phyloP scores from a whole-genome alignment of 2,888 invertebrate genomes.

The Troilus luridus region DNA sequence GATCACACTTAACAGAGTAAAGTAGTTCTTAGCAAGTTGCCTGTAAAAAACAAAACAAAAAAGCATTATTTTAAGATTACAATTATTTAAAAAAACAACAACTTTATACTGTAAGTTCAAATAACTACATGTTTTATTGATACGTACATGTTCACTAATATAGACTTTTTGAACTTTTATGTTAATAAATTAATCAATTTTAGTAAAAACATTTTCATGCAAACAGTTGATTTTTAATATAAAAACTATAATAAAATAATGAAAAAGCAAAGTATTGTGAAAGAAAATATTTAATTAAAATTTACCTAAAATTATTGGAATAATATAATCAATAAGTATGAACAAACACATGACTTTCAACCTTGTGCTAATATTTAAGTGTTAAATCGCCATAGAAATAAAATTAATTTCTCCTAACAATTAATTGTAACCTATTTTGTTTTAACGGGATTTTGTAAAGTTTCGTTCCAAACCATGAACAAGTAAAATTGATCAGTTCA shows the following conservation, averaged over 20 bases:
- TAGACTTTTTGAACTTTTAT: background rate
- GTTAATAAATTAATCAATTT: background rate
- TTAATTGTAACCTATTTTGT: background rate
- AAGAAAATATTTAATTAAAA: background rate
- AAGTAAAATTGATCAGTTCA: background rate
- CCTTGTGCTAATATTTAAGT: background rate
- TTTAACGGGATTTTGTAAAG: background rate
- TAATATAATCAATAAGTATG: background rate
- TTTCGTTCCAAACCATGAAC: background rate
- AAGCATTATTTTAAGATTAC: background rate
- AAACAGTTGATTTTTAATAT: background rate
- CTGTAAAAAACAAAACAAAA: slow-evolving; percentile 15
- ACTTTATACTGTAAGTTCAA: background rate
- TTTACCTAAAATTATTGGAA: background rate
- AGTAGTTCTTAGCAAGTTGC: background rate
- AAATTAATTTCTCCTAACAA: background rate
- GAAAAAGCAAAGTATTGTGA: background rate
- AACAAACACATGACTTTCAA: slow-evolving; percentile 36
- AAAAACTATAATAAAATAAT: too few species aligned
- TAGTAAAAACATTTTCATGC: background rate
- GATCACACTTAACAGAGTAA: background rate
- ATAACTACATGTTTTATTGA: background rate
- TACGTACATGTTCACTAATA: background rate
- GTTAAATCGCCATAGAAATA: background rate
- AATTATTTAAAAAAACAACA: background rate